A percentile compares a stretch with the other conserved stretches of the same genome.
Conservation (phyloP, 2,888 invertebrate species). For the Carcina quercana region DNA sequence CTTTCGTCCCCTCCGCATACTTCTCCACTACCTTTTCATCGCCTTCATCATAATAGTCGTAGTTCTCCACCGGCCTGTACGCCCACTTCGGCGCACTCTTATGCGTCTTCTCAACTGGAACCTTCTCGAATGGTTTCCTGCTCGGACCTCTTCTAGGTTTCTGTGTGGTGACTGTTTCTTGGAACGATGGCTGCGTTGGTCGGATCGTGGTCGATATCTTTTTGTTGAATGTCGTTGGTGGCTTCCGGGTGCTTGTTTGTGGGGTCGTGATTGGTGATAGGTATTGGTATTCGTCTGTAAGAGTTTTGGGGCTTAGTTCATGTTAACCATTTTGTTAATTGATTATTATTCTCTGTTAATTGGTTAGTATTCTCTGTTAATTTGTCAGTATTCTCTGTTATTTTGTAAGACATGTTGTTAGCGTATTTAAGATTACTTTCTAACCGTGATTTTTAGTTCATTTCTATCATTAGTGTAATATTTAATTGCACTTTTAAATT, state of each 20-base stretch:
- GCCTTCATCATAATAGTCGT: conserved; percentile 82
- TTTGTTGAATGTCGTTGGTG: conserved; percentile 47
- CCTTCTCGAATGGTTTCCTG: conserved; percentile 46
- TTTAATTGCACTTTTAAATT: too few relatives aligned
- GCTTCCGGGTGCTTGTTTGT: conserved; percentile 35
- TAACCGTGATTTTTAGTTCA: too few relatives aligned
- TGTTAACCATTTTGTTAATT: too few relatives aligned
- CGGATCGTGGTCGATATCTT: conserved; percentile 48
- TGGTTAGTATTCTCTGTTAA: too few relatives aligned
- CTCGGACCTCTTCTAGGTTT: conserved; percentile 23
- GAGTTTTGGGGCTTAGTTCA: too few relatives aligned
- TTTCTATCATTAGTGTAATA: too few relatives aligned
- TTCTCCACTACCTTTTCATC: conserved; percentile 67
- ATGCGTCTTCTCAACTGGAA: conserved; percentile 23
- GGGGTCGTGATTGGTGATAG: conserved; percentile 50
- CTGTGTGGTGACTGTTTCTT: conserved; percentile 18
- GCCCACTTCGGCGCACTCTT: conserved; percentile 31
- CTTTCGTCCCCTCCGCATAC: conserved; percentile 71
- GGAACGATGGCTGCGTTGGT: conserved; percentile 26
- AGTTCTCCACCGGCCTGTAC: conserved; percentile 60
- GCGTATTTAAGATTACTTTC: too few relatives aligned
- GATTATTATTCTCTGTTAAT: too few relatives aligned
- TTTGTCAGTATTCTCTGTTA: too few relatives aligned
- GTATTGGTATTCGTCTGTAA: conserved; percentile 63
- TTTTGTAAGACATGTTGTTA: too few relatives aligned